Conservation (phyloP, 2,797 vertebrate species). For the Sitta carolinensis region DNA sequence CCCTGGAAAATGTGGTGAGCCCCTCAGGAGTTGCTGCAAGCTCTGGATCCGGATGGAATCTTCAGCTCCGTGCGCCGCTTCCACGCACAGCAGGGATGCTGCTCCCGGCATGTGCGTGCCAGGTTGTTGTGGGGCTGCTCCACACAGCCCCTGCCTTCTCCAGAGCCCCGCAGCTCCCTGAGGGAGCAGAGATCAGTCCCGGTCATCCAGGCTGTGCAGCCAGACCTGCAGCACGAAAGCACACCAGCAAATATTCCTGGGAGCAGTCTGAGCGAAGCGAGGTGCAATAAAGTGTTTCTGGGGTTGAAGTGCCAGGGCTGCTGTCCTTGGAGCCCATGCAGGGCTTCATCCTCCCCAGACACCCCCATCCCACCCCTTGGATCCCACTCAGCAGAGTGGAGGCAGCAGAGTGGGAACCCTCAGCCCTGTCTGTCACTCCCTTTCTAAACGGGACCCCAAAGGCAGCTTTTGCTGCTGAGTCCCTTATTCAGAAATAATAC, state of each 20-base stretch:
- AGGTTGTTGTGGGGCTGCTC: not conserved
- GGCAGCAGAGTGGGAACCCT: not conserved
- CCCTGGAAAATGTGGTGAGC: not conserved
- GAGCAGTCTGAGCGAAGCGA: not conserved
- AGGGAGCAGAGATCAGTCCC: not conserved
- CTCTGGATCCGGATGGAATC: not conserved
- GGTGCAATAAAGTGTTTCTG: fast-evolving
- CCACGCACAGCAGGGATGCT: fast-evolving
- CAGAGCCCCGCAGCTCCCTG: fast-evolving
- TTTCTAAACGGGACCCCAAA: not conserved
- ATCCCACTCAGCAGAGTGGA: not conserved
- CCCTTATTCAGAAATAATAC: not conserved
- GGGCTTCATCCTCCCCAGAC: not conserved
- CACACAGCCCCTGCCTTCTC: not conserved
- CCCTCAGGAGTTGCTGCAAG: not conserved
- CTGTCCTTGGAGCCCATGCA: not conserved
- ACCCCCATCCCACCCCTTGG: no score
- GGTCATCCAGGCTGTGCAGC: not conserved
- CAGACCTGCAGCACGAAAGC: not conserved
- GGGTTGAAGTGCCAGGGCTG: not conserved
- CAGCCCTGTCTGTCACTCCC: not conserved
- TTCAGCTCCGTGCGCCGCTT: not conserved
- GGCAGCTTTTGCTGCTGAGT: not conserved
- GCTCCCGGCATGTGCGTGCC: not conserved
- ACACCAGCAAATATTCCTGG: not conserved